Conservation (phyloP, 2,113 vertebrate genomes). For the Coracopsis vasa region DNA sequence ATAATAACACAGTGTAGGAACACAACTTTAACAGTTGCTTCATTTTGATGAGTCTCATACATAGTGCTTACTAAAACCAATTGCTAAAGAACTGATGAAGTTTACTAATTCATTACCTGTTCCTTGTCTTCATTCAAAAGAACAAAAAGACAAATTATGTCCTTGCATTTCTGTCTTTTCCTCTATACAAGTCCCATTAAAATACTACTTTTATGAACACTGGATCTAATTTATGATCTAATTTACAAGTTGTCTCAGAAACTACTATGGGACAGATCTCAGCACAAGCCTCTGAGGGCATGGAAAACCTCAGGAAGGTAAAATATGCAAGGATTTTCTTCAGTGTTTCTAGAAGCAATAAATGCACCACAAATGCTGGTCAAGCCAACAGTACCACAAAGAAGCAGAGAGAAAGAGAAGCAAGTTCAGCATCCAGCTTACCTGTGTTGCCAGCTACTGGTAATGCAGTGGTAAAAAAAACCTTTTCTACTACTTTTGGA, state of each 20-base stretch:
- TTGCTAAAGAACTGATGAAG: not conserved
- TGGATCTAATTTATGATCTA: not conserved
- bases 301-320: not conserved
- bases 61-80: not conserved
- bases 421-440: slow-evolving; percentile 56
- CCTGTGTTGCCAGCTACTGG: slow-evolving; percentile 91
- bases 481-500: slow-evolving; percentile 95
- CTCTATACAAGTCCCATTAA: not conserved
- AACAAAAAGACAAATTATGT: not conserved
- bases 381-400: not conserved
- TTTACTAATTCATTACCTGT: not conserved
- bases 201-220: not conserved
- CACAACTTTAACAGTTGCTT: not conserved
- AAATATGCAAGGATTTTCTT: not conserved
- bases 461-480: slow-evolving; percentile 96
- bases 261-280: not conserved
- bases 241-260: not conserved
- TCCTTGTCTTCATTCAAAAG: not conserved
- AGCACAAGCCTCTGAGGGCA: not conserved
- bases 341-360: not conserved
- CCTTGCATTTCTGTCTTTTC: not conserved
- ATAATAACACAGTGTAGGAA: not conserved
- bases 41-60: not conserved
- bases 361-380: not conserved
- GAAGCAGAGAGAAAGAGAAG: not conserved